Evolutionary conservation across 2,113 vertebrate species (phyloP).

Genomic region (Plestiodon gilberti): DNA sequence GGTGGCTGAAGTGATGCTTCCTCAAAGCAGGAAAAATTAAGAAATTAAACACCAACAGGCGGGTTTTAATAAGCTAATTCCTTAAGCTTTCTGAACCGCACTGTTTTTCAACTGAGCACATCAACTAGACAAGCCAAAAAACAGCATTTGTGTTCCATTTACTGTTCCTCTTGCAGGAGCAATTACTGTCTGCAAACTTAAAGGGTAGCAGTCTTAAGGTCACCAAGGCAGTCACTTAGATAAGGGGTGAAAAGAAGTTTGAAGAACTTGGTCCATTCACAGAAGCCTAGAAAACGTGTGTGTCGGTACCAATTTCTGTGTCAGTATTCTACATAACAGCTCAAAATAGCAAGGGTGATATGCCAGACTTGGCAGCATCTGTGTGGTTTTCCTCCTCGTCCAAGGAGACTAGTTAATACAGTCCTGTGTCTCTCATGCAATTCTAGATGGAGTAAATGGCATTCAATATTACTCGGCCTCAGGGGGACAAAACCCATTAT

Average conservation of each 20-base stretch:
- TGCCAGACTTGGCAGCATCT: conserved; percentile 50
- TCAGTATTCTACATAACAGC: conserved; percentile 21
- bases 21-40: conserved; percentile 5
- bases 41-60: neutral
- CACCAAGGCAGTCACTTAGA: conserved; percentile 5
- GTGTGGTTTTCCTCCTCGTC: conserved; percentile 60
- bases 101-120: neutral
- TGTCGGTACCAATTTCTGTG: conserved; percentile 23
- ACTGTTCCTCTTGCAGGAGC: neutral
- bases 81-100: neutral
- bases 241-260: conserved; percentile 31
- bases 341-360: conserved; percentile 1
- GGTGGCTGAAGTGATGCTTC: conserved; percentile 1
- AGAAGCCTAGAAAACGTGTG: conserved; percentile 20
- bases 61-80: neutral
- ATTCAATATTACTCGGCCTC: conserved; percentile 53
- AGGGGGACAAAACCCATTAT: conserved; percentile 37
- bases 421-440: conserved; percentile 48
- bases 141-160: neutral
- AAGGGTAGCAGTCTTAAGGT: neutral
- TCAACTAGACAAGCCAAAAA: neutral
- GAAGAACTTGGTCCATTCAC: conserved; percentile 19
- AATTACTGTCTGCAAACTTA: neutral
- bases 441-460: conserved; percentile 34
- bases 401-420: conserved; percentile 56